These are phyloP conservation scores for Sylvicapra grimmia DNA, from an alignment of 2,113 vertebrate species.

Conservation along the genomic window DNA sequence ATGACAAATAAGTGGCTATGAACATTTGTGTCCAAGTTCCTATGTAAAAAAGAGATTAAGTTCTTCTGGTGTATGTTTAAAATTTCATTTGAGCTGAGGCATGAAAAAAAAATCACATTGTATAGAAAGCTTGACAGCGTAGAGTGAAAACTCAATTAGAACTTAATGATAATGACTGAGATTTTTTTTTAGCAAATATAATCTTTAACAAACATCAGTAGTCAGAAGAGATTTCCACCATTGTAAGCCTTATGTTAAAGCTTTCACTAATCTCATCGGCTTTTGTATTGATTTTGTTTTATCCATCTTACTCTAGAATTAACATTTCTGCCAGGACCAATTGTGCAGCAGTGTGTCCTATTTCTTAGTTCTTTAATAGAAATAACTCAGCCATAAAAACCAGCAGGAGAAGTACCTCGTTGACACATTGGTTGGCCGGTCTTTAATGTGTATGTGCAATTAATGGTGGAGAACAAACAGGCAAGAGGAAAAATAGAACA, in stretches of 20 bases:
- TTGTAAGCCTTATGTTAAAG: not conserved
- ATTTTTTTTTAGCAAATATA: not conserved
- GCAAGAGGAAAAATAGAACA: not conserved
- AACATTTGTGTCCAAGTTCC: not conserved
- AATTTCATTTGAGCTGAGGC: not conserved
- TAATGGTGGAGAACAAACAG: not conserved
- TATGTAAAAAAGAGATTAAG: not conserved
- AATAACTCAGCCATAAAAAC: not conserved
- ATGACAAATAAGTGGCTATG: not conserved
- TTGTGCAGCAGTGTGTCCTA: not conserved
- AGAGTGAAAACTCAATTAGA: not conserved
- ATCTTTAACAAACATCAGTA: conserved; percentile 5
- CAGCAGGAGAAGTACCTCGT: not conserved
- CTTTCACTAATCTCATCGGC: conserved; percentile 16
- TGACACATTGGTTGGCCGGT: not conserved
- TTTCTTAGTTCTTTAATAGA: conserved; percentile 31
- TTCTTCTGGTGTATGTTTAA: not conserved
- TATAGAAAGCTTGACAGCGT: not conserved
- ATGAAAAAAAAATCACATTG: not conserved
- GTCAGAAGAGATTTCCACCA: not conserved
- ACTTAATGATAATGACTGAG: not conserved
- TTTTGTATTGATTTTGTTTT: conserved; percentile 38
- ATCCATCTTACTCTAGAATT: not conserved
- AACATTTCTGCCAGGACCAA: not conserved
- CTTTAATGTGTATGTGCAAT: not conserved